Base-by-base conservation (phyloP, 1,140 invertebrate genomes). In the Adoxophyes honmai region DNA sequence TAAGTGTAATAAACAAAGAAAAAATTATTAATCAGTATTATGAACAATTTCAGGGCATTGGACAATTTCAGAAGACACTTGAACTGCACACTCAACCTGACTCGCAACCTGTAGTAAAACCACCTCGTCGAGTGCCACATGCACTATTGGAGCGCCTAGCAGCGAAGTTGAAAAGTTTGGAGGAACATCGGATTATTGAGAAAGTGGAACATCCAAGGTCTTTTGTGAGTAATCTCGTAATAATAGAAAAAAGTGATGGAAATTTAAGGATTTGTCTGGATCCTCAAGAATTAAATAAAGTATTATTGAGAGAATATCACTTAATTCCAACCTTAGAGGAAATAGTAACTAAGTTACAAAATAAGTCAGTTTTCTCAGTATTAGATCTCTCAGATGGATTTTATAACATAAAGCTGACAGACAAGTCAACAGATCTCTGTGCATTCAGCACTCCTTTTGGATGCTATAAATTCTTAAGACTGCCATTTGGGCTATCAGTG, bases 211-310 rank as follows among this genome's bases (percentile, higher is more conserved):
- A 62, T 10, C 68, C 68, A 10, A 58, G 35, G 11, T 56, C 35
- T 15, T 75, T 66, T 62, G 60, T 70, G 13, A 75, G 60, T 58
- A 68, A 63, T 62, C 55, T 65, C 13, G 64, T 72, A 51, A 61
- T 70, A 34, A 60, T 64, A n/a, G 65, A 73, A 57, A 73, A 73
- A 54, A 51, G 10, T 57, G 55, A 64, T 59, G 39, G 35, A 16
- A 38, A 9, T 37, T 59, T 73, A 36, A 57, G 71, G 54, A 58
- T 73, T 16, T 68, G 72, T 60, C 42, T 75, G 21, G 73, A 76
- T 56, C 67, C 63, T 7, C 59, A 63, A 39, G 44, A 70, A 10
- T 42, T 70, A n/a, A 73, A 73, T 58, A 48, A 67, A 18, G 55
- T 56, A 8, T 57, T 78, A 48, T 38, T 55, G 16, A 68, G 62